phyloP scores from a whole-genome alignment of 2,888 invertebrate species.

The Xylota sylvarum region DNA sequence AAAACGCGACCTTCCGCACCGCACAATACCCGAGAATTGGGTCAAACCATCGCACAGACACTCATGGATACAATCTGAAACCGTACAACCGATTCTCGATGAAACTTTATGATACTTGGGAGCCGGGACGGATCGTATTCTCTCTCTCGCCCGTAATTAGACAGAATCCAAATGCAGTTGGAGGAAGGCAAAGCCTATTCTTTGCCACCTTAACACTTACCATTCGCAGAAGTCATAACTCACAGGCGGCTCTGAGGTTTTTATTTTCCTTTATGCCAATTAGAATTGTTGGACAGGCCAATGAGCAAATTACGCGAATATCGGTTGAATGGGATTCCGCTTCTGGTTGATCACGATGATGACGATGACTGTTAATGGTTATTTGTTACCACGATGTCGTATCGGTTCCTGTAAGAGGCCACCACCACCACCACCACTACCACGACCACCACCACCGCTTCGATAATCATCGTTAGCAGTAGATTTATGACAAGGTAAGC shows the following conservation, averaged over 20 bases:
- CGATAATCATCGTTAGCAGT: slow-evolving; percentile 69
- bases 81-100: slow-evolving; percentile 58
- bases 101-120: slow-evolving; percentile 48
- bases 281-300: slow-evolving; percentile 57
- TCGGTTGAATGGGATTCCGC: slow-evolving; percentile 56
- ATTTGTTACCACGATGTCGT: slow-evolving; percentile 56
- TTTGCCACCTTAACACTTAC: slow-evolving; percentile 33
- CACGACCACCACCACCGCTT: slow-evolving; percentile 30
- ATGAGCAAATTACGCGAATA: slow-evolving; percentile 64
- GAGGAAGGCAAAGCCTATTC: not conserved
- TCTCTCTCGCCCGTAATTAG: slow-evolving; percentile 56
- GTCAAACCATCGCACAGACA: slow-evolving; percentile 58
- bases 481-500: slow-evolving; percentile 75
- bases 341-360: slow-evolving; percentile 62
- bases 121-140: slow-evolving; percentile 41
- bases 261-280: slow-evolving; percentile 54
- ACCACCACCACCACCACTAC: slow-evolving; percentile 37
- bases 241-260: slow-evolving; percentile 57
- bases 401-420: slow-evolving; percentile 45
- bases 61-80: slow-evolving; percentile 52
- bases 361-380: slow-evolving; percentile 43
- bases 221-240: slow-evolving; percentile 60
- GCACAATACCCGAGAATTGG: slow-evolving; percentile 66
- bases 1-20: slow-evolving; percentile 70
- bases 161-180: slow-evolving; percentile 28